phyloP scores from a whole-genome alignment of 2,113 vertebrate species.

The Calcarius ornatus region DNA sequence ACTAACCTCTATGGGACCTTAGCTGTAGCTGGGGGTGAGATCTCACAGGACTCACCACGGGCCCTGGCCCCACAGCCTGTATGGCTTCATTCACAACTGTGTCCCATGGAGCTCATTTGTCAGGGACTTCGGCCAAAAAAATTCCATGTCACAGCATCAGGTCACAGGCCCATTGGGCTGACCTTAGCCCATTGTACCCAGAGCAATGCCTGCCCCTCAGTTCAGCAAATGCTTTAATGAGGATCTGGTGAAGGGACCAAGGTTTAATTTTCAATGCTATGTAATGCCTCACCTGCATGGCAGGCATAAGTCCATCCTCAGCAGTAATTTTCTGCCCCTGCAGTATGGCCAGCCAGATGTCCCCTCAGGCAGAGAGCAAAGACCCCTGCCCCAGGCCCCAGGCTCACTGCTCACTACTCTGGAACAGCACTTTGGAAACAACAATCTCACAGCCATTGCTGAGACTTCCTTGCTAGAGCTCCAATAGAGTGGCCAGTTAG shows the following conservation, averaged over 20 bases:
- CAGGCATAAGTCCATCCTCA: too few species aligned
- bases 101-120: neutral
- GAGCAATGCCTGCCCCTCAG: fast-evolving
- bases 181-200: neutral
- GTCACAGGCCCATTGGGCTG: fast-evolving
- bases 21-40: fast-evolving
- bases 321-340: too few species aligned
- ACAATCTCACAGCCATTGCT: neutral
- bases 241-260: fast-evolving
- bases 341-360: too few species aligned
- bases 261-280: neutral
- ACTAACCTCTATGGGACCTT: neutral
- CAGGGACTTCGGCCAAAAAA: neutral
- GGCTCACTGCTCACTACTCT: neutral
- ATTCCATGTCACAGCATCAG: fast-evolving
- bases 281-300: neutral
- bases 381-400: fast-evolving
- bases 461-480: neutral
- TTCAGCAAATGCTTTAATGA: neutral
- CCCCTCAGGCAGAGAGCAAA: neutral
- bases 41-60: fast-evolving
- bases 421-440: neutral
- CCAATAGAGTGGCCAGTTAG: neutral
- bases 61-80: fast-evolving
- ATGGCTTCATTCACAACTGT: too few species aligned